Evolutionary conservation across 2,113 vertebrate species (phyloP).

Genomic region (Megaceryle maxima): DNA sequence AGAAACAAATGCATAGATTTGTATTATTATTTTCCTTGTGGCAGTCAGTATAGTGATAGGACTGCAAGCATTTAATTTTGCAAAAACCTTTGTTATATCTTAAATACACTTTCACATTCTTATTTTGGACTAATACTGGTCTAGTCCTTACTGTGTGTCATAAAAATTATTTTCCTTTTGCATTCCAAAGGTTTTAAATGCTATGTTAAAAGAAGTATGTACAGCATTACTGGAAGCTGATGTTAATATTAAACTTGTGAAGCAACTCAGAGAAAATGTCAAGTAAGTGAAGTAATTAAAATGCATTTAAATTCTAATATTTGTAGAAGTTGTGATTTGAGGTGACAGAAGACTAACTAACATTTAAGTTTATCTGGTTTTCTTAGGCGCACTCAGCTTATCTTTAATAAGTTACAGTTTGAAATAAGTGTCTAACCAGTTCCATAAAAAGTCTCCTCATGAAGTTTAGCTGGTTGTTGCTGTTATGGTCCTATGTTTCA

Average conservation of each 20-base stretch:
- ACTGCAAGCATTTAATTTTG: background rate
- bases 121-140: background rate
- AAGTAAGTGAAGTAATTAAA: slow-evolving; percentile 83
- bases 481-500: background rate
- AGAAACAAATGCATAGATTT: background rate
- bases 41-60: background rate
- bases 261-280: slow-evolving; percentile 96
- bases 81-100: background rate
- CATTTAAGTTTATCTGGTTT: background rate
- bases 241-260: slow-evolving; percentile 98
- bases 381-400: background rate
- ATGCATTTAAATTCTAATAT: background rate
- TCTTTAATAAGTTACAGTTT: background rate
- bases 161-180: slow-evolving; percentile 26
- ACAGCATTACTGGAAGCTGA: slow-evolving; percentile 96
- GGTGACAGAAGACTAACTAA: background rate
- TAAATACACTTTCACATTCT: background rate
- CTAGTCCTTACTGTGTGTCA: background rate
- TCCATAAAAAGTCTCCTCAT: background rate
- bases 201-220: slow-evolving; percentile 99
- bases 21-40: background rate
- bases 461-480: background rate
- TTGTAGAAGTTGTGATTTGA: background rate
- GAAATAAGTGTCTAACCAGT: background rate
- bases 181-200: slow-evolving; percentile 88